Percentiles rank a stretch among this genome's conserved stretches.
phyloP scores from a whole-genome alignment of 23 tunicate genomes.

The Diplosoma virens region DNA sequence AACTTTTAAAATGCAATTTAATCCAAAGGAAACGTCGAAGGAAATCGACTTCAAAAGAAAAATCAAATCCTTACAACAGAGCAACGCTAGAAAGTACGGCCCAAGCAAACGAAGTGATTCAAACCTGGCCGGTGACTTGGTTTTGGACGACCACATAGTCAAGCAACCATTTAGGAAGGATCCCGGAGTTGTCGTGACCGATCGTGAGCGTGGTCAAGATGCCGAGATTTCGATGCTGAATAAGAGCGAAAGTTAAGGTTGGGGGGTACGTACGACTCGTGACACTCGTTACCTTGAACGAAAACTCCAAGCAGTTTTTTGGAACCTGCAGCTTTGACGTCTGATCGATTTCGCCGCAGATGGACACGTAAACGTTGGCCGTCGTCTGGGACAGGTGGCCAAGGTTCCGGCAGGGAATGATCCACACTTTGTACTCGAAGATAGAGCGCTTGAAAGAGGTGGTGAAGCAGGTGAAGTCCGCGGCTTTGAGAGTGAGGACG shows the following conservation, averaged over 20 bases:
- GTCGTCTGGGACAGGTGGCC: conserved; percentile 74
- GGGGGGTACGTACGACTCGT: neutral
- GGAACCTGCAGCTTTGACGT: conserved; percentile 65
- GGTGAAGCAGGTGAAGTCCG: conserved; percentile 90
- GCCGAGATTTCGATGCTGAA: conserved; percentile 78
- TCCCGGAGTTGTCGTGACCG: conserved; percentile 96
- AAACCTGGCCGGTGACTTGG: conserved; percentile 80
- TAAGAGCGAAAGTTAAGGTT: neutral
- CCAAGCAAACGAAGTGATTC: too few relatives aligned
- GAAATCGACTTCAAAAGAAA: too few relatives aligned
- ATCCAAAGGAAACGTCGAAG: too few relatives aligned
- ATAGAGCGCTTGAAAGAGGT: conserved; percentile 74
- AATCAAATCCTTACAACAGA: too few relatives aligned
- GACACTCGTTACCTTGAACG: conserved; percentile 45
- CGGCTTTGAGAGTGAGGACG: conserved; percentile 71
- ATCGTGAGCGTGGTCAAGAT: conserved; percentile 64
- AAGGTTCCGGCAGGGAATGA: conserved; percentile 75
- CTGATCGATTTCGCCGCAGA: conserved; percentile 66
- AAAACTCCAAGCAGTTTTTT: conserved; percentile 64
- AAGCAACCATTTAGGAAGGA: conserved; percentile 85
- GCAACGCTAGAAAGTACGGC: too few relatives aligned
- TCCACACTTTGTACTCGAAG: conserved; percentile 84
- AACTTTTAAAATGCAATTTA: too few relatives aligned
- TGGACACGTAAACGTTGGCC: conserved; percentile 77
- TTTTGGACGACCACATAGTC: conserved; percentile 70